phyloP scores from a whole-genome alignment of 2,113 vertebrate species.

The Oncorhynchus gorbuscha region DNA sequence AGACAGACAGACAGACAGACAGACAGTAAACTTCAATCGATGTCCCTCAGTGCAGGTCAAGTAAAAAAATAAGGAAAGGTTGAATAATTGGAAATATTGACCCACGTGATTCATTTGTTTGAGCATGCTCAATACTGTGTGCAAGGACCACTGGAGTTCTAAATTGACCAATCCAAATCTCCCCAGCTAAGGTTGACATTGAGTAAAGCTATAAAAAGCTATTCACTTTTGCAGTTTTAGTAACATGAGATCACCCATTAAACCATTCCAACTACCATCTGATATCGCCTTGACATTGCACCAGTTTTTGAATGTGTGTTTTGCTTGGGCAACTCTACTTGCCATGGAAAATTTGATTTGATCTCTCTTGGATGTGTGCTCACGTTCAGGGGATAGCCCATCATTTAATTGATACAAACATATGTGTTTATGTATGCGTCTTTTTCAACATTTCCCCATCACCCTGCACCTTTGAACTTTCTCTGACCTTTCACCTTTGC shows the following conservation, averaged over 20 bases:
- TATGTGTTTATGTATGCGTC: constrained; percentile 13
- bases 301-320: constrained; percentile 49
- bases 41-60: neutral
- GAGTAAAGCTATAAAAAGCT: constrained; percentile 34
- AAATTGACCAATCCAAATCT: constrained; percentile 69
- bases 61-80: neutral
- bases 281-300: constrained; percentile 42
- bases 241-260: constrained; percentile 26
- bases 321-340: constrained; percentile 58
- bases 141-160: neutral
- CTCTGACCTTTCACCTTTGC: constrained; percentile 34
- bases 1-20: no score
- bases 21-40: no score
- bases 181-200: constrained; percentile 58
- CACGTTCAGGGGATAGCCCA: neutral
- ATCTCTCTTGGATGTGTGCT: constrained; percentile 20
- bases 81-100: no score
- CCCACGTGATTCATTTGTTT: no score
- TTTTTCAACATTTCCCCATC: constrained; percentile 28
- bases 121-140: neutral
- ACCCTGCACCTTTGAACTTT: constrained; percentile 17
- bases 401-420: no score
- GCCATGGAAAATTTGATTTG: constrained; percentile 37
- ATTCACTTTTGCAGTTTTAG: constrained; percentile 31
- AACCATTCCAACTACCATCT: constrained; percentile 42